These are phyloP conservation scores for Rhagoletis zephyria DNA, from an alignment of 1,140 invertebrate genomes.

Conservation along the genomic window DNA sequence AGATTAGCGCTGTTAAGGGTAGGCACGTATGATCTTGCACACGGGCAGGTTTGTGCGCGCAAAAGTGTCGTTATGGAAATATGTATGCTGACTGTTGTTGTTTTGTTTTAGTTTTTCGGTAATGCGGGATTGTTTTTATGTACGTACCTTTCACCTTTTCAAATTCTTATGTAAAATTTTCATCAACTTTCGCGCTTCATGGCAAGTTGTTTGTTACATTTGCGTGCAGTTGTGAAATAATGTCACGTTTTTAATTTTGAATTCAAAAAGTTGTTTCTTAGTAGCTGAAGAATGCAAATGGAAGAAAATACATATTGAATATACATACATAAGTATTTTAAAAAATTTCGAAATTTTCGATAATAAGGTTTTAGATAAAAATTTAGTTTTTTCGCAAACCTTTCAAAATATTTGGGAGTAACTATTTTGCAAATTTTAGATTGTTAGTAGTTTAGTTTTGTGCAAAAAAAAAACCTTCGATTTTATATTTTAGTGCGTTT, in stretches of 20 bases:
- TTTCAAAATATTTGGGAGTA: no score
- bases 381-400: no score
- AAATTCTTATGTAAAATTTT: neutral
- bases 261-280: neutral
- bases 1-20: neutral
- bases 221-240: constrained; percentile 35
- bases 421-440: no score
- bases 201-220: neutral
- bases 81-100: neutral
- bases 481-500: no score
- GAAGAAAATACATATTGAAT: no score
- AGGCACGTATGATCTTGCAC: constrained; percentile 9
- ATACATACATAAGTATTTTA: no score
- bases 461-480: no score
- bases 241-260: neutral
- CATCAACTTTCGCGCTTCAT: neutral
- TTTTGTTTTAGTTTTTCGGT: neutral
- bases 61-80: neutral
- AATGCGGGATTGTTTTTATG: no score
- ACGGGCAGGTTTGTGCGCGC: neutral
- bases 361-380: no score
- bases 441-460: no score
- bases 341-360: neutral
- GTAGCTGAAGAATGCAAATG: neutral
- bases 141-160: neutral